Base-by-base conservation (phyloP, 1,140 invertebrate species). In the Heliconius hermathena region DNA sequence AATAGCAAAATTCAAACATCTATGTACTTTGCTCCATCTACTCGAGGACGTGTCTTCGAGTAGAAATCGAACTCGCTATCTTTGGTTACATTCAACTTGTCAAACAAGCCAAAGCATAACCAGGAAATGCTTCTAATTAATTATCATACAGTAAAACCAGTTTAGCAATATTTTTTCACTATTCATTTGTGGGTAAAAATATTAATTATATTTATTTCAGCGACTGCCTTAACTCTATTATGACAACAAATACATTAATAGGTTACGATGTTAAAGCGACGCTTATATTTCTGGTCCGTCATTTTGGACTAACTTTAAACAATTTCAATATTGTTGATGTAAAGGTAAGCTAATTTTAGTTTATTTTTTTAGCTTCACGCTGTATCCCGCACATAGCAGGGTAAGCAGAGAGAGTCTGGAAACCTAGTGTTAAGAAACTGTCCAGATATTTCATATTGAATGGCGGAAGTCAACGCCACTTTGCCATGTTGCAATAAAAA, bases 201-300 rank as follows among this genome's bases (percentile, higher is more conserved):
- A 46, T 46, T 4, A 16, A 46, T 16, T 46, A 46, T 46, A 46
- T 75, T 57, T 13, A 46, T 83, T 86, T 74, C 81, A 90, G 90
- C 22, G 71, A 83, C 18, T n/a, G 60, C 9, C 60, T 90, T 4
- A 60, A 41, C 18, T 36, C 66, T 36, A 29, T 89, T n/a, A 33
- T 92, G 8, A 70, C 74, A 33, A 78, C 75, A 8, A 86, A 87
- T 22, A 82, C 71, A 13, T 54, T 88, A 2, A 78, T 88, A 18
- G 87, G 88, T 71, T 91, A 86, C 70, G 87, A 88, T 22, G 88
- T 84, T 8, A 90, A 89, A 82, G 76, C 73, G 49, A 36, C 89
- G 16, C 76, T 91, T 8, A 87, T 83, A 60, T 88, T 88, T 77
- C 78, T 91, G 5, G 74, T 73, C 33, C 70, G 74, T 8, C 52